Evolutionary conservation across 1,140 invertebrate species (phyloP), one percentile per base, ranked within the genome.

Genomic region (Apis florea): DNA sequence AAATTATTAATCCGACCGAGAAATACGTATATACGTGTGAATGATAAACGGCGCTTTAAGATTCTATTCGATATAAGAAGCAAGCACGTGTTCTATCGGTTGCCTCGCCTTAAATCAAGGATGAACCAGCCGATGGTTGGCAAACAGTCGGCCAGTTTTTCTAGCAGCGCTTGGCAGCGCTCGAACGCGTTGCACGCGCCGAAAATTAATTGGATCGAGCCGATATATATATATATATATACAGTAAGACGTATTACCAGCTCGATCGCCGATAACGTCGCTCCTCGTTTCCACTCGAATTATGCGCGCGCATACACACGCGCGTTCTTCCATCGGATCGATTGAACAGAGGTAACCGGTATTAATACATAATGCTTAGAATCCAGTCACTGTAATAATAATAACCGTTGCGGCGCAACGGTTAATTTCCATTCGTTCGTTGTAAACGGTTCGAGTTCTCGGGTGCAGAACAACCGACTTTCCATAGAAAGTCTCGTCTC

Each of bases 401-500:
- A 79, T 79, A 72, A 40, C 59, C 15, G 24, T 40, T 40, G 6
- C 59, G 5, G 21, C 24, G 51, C n/a, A 73, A 56, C 78, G 19
- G 58, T 47, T 79, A 72, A 66, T 80, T 80, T 80, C 61, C 59
- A 66, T 74, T 66, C n/a, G 21, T 66, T 49, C 10, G 49, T 31
- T n/a, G 49, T 31, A 15, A 53, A 64, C 47, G n/a, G 59, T 17
- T 64, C 59, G 40, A 31, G 49, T 71, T 61, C 77, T 53, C 54
- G 31, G 31, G 58, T 10, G 56, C 72, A 40, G 77, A 72, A 72
- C 49, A 51, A 13, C 24, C 53, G 56, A n/a, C 75, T 86, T 80
- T 68, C 72, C 83, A 82, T 85, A 84, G 84, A 84, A 82, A 85
- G 84, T 82, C 59, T 78, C 56, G 40, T 64, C 58, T 70, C 71